Evolutionary conservation across 2,888 invertebrate genomes (phyloP).

Genomic region (Cephalotes varians): DNA sequence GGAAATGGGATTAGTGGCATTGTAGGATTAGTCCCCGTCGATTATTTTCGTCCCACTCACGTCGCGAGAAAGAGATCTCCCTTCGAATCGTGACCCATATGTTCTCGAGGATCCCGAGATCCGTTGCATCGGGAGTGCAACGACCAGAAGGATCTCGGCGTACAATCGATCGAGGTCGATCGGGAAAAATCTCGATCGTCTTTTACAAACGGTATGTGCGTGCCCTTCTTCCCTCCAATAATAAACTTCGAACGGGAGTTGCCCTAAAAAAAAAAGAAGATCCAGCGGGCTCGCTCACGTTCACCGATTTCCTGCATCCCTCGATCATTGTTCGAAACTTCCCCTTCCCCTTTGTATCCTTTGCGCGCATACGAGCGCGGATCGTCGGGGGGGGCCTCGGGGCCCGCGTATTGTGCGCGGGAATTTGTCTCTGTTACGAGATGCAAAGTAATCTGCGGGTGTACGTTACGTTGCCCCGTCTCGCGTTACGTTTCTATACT

Average conservation of each 20-base stretch:
- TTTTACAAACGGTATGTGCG: neutral
- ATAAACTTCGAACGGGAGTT: conserved; percentile 42
- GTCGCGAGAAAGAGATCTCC: neutral
- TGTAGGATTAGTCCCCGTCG: conserved; percentile 8
- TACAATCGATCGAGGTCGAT: conserved; percentile 46
- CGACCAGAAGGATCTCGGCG: neutral
- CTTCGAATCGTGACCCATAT: neutral
- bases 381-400: neutral
- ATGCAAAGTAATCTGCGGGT: conserved; percentile 65
- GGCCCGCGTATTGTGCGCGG: conserved; percentile 29
- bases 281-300: conserved; percentile 51
- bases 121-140: conserved; percentile 29
- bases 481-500: conserved; percentile 61
- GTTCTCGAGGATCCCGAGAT: conserved; percentile 17
- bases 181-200: conserved; percentile 31
- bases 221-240: conserved; percentile 1
- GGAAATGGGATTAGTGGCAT: neutral
- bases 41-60: conserved; percentile 5
- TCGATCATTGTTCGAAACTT: conserved; percentile 42
- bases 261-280: conserved; percentile 18
- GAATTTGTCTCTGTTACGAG: conserved; percentile 40
- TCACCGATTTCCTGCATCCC: conserved; percentile 64
- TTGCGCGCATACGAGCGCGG: conserved; percentile 7
- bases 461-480: conserved; percentile 51
- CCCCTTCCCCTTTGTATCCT: conserved; percentile 41